phyloP scores from a whole-genome alignment of 2,113 vertebrate species.

The Peromyscus californicus region DNA sequence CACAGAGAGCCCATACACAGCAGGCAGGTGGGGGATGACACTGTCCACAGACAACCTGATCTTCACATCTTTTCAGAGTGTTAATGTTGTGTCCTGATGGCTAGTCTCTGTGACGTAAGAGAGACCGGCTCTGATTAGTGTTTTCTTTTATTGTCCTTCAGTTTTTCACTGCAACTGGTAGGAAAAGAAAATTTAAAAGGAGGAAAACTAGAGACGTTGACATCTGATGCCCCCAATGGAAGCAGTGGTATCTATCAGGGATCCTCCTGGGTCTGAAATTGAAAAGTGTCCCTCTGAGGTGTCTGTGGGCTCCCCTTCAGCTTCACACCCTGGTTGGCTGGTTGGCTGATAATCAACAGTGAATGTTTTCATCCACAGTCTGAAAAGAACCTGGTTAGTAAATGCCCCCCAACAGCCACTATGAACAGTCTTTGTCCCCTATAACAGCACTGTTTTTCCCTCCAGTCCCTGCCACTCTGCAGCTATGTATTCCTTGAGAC shows the following conservation, averaged over 20 bases:
- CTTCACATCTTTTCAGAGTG: background rate
- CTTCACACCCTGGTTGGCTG: background rate
- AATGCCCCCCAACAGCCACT: slow-evolving; percentile 31
- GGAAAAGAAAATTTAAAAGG: background rate
- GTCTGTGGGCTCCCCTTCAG: background rate
- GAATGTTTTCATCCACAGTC: background rate
- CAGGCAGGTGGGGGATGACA: background rate
- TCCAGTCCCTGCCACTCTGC: background rate
- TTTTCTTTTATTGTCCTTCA: slow-evolving; percentile 25
- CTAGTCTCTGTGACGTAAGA: background rate
- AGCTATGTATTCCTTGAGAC: background rate
- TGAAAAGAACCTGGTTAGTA: background rate
- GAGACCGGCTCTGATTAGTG: background rate
- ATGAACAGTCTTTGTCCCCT: background rate
- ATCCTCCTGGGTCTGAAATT: fast-evolving
- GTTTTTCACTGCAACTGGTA: slow-evolving; percentile 12
- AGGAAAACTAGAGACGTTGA: background rate
- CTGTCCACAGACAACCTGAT: background rate
- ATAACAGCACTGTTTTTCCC: background rate
- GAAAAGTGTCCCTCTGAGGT: fast-evolving
- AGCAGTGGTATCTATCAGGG: fast-evolving
- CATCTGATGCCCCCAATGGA: fast-evolving
- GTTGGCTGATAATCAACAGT: background rate
- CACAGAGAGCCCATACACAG: background rate
- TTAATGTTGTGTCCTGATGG: background rate